Conservation (phyloP, 2,797 vertebrate genomes). For the Eulemur mongoz region DNA sequence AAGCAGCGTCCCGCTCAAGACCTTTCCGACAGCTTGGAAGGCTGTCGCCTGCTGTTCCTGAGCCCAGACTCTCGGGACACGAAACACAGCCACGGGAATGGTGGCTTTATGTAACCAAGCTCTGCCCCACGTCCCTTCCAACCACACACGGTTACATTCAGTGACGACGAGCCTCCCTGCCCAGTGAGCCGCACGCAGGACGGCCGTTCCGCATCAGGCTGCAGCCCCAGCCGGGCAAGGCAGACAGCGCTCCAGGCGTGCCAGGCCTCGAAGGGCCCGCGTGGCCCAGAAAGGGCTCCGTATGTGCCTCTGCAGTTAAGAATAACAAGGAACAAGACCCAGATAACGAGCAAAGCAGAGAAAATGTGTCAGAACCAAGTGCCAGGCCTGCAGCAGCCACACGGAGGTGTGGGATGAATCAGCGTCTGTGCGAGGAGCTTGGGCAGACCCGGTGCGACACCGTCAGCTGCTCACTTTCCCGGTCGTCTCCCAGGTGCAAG, state of each 20-base stretch:
- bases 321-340: not conserved
- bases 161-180: not conserved
- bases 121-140: not conserved
- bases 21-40: not conserved
- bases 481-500: not conserved
- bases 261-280: not conserved
- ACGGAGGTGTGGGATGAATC: fast-evolving
- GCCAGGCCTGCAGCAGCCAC: not conserved
- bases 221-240: not conserved
- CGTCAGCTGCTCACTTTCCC: not conserved
- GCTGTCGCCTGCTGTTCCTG: not conserved
- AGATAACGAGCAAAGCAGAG: not conserved
- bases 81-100: not conserved
- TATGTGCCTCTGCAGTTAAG: not conserved
- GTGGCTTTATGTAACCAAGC: not conserved
- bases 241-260: not conserved
- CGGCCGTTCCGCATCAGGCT: fast-evolving
- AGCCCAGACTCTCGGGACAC: not conserved
- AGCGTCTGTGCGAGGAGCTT: not conserved
- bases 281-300: not conserved
- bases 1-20: not conserved
- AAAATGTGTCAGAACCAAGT: not conserved
- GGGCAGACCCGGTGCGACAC: not conserved
- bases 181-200: not conserved
- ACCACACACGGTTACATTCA: fast-evolving